These are phyloP conservation scores for Apotomis turbidana DNA, from an alignment of 2,888 invertebrate genomes.

Conservation along the genomic window DNA sequence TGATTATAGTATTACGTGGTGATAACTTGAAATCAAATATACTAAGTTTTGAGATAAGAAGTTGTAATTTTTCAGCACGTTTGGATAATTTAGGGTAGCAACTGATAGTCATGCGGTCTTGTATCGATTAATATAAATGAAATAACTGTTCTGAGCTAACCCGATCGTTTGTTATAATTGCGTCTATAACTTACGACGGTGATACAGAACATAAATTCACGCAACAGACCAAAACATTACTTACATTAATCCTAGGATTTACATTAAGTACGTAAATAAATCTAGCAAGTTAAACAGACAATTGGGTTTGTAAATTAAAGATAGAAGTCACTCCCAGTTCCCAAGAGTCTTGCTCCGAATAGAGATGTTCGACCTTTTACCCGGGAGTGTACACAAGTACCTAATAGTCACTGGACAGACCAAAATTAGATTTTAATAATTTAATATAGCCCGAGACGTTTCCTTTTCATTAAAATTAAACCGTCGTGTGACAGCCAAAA, in stretches of 20 bases:
- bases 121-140: no score
- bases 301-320: conserved; percentile 20
- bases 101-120: no score
- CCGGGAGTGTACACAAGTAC: not conserved
- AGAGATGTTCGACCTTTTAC: conserved; percentile 19
- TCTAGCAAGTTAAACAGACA: conserved; percentile 6
- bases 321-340: conserved; percentile 9
- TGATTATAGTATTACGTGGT: conserved; percentile 3
- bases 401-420: conserved; percentile 12
- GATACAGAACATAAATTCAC: not conserved
- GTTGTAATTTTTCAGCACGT: no score
- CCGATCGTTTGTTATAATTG: not conserved
- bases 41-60: no score
- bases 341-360: conserved; percentile 15
- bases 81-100: no score
- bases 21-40: not conserved
- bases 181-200: no score
- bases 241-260: conserved; percentile 12
- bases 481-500: conserved; percentile 27
- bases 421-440: conserved; percentile 40
- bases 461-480: conserved; percentile 34
- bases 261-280: not conserved
- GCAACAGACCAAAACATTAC: conserved; percentile 6
- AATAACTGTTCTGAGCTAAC: not conserved
- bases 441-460: conserved; percentile 25